phyloP scores from a whole-genome alignment of 2,113 vertebrate species.

The Percina caprodes region DNA sequence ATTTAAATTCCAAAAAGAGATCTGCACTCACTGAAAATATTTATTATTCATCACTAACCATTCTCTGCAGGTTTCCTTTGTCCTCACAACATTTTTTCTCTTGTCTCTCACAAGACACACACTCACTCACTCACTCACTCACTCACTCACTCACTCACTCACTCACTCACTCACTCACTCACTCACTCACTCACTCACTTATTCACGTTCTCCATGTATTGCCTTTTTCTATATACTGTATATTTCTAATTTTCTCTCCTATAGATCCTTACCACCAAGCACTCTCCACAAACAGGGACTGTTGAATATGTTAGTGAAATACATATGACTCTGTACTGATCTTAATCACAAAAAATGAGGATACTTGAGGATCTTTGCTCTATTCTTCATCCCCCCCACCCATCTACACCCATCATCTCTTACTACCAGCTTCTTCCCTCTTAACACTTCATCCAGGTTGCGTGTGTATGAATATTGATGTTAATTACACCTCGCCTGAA shows the following conservation, averaged over 20 bases:
- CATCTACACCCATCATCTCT: constrained; percentile 24
- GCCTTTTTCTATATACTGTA: background rate
- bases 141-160: constrained; percentile 5
- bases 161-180: constrained; percentile 19
- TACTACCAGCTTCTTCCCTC: constrained; percentile 21
- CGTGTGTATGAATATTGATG: constrained; percentile 78
- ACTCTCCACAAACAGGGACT: background rate
- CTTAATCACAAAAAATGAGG: constrained; percentile 55
- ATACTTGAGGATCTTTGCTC: constrained; percentile 32
- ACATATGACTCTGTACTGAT: constrained; percentile 47
- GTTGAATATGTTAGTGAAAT: constrained; percentile 18
- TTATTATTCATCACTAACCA: constrained; percentile 66
- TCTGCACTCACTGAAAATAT: constrained; percentile 55
- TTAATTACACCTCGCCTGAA: constrained; percentile 71
- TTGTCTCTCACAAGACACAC: background rate
- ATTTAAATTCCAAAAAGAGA: constrained; percentile 68
- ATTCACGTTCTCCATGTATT: constrained; percentile 4
- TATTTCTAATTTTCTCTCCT: constrained; percentile 1
- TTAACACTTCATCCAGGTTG: constrained; percentile 36
- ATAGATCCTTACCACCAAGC: background rate
- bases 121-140: constrained; percentile 18
- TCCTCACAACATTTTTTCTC: constrained; percentile 32
- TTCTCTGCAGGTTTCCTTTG: constrained; percentile 60
- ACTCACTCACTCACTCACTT: background rate
- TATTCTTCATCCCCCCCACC: background rate